Base-by-base conservation (phyloP, 2,888 invertebrate genomes). In the Crepidodera aurea region DNA sequence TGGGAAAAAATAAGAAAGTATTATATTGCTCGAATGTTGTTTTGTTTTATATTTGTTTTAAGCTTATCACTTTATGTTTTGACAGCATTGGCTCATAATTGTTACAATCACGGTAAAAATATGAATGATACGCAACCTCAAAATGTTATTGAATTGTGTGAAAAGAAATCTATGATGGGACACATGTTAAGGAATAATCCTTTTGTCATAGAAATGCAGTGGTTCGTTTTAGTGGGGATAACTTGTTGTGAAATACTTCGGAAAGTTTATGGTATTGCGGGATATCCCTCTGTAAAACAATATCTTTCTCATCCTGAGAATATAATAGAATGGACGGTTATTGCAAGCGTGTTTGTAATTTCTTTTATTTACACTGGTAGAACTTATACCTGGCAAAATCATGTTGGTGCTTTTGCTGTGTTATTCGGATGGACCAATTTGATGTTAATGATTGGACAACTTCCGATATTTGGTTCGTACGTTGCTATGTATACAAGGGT, bases 1-100 rank as follows among this genome's bases (percentile, higher is more conserved):
- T 94, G 94, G 94, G 91, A 92, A 73, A 93, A 94, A 79, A 93
- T 94, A 68, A 85, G 93, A 22, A 93, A 93, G 81, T 94, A 93
- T 76, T 94, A 94, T 75, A 89, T 93, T 10, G 92, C 90, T 0
- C 84, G 93, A 55, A 83, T 93, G 70, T 84, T 92, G 66, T 86
- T 93, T 71, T 92, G 92, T 78, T 88, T 91, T 65, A 86, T 91
- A 60, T 93, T 92, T 76, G 90, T 93, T 60, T 78, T 92, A 56
- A 90, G 92, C 68, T 83, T 93, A n/a, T 92, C 92, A 0, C 79
- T 91, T 6, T 93, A 93, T 78, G 92, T 93, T 10, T 82, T 93
- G 74, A 92, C 91, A 2, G 92, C 92, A 1, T 79, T 93, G 51
- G 93, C 93, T 0, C 92, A 93, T 77, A 92, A 92, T 72, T 93